Conservation (phyloP, 2,888 invertebrate species). For the Sialis fuliginosa region DNA sequence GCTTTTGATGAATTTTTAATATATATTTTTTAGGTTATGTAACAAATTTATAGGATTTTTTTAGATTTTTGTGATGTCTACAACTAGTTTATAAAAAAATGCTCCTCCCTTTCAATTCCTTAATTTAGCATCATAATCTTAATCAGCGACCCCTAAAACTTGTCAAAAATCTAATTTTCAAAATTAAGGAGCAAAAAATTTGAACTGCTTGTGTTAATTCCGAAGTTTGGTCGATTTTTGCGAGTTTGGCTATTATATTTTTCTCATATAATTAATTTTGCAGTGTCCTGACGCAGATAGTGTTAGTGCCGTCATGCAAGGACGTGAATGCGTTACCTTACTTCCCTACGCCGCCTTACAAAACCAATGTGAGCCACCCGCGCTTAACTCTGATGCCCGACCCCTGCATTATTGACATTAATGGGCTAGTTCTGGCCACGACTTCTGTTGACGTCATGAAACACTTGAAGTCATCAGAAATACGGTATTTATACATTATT, state of each 20-base stretch:
- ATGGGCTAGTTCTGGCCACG: slow-evolving; percentile 57
- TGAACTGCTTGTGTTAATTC: no score
- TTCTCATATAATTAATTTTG: slow-evolving; percentile 15
- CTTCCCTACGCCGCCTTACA: slow-evolving; percentile 69
- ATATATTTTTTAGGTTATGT: not conserved
- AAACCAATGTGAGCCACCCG: slow-evolving; percentile 31
- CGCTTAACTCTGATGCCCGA: slow-evolving; percentile 60
- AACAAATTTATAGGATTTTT: not conserved
- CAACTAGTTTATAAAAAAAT: not conserved
- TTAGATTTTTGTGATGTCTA: not conserved
- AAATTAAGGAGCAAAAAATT: no score
- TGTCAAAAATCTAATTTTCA: no score
- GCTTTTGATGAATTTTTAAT: not conserved
- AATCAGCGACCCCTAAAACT: no score
- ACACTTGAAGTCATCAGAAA: slow-evolving; percentile 66
- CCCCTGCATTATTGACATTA: slow-evolving; percentile 60
- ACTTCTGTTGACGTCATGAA: slow-evolving; percentile 72
- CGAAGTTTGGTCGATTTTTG: no score
- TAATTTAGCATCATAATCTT: no score
- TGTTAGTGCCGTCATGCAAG: slow-evolving; percentile 55
- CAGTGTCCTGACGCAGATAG: slow-evolving; percentile 47
- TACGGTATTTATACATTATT: slow-evolving; percentile 28
- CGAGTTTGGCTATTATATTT: not conserved
- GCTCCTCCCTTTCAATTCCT: not conserved
- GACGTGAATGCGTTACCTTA: slow-evolving; percentile 65